Percentiles rank a stretch among this genome's conserved stretches.
These are phyloP conservation scores for Acrocephalus scirpaceus DNA, from an alignment of 2,797 vertebrate species.

Conservation along the genomic window DNA sequence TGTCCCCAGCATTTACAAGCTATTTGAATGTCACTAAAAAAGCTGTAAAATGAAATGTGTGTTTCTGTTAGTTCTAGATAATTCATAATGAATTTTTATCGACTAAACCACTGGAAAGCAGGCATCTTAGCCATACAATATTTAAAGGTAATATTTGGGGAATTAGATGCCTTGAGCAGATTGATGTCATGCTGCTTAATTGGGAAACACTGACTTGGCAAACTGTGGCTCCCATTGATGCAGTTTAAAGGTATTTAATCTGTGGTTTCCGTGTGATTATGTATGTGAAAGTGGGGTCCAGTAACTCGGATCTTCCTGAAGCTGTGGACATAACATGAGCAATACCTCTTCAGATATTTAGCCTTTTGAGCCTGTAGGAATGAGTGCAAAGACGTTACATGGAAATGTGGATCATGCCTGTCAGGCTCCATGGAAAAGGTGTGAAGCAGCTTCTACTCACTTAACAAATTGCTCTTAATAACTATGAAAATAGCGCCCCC, in stretches of 20 bases:
- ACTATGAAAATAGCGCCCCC: neutral
- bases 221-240: neutral
- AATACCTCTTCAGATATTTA: neutral
- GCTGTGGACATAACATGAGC: neutral
- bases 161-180: neutral
- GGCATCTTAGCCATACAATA: neutral
- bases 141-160: neutral
- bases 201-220: neutral
- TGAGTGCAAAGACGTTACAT: accelerated
- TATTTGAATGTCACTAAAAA: neutral
- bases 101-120: conserved; percentile 4
- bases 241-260: neutral
- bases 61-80: neutral
- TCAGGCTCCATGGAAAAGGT: neutral
- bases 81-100: neutral
- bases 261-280: neutral
- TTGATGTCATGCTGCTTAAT: neutral
- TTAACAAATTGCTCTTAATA: neutral
- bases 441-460: neutral
- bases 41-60: neutral
- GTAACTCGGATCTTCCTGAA: neutral
- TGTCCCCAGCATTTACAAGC: neutral
- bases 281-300: neutral
- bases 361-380: neutral
- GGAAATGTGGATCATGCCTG: neutral